Percentiles rank a stretch among this genome's conserved stretches.
Conservation (phyloP, 2,797 vertebrate species). For the Takifugu ocellatus region DNA sequence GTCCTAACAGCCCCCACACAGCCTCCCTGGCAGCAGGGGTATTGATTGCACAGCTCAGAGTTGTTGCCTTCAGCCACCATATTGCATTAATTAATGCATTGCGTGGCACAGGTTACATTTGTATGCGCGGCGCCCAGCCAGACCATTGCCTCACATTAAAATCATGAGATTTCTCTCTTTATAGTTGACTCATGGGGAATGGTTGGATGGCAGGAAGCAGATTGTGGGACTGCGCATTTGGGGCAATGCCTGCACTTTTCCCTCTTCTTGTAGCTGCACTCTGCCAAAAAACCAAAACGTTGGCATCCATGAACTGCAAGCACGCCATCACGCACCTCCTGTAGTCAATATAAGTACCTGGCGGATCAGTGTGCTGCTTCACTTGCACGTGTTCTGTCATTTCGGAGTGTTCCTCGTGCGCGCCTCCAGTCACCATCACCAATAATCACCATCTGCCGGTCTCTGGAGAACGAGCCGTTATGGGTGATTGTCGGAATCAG, state of each 20-base stretch:
- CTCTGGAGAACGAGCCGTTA: slow-evolving; percentile 3
- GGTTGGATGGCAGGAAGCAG: slow-evolving; percentile 15
- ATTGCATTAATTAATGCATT: slow-evolving; percentile 31
- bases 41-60: slow-evolving; percentile 53
- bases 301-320: not conserved
- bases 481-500: not conserved
- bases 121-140: slow-evolving; percentile 4
- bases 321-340: slow-evolving; percentile 9
- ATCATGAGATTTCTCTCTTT: slow-evolving; percentile 2
- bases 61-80: slow-evolving; percentile 18
- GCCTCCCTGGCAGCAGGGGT: slow-evolving; percentile 30
- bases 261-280: not conserved
- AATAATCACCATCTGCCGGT: slow-evolving; percentile 10
- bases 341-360: not conserved
- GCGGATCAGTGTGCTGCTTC: not conserved
- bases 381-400: slow-evolving; percentile 5
- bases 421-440: not conserved
- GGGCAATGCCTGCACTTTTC: not conserved
- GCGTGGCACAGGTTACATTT: slow-evolving; percentile 15
- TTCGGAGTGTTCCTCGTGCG: not conserved
- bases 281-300: not conserved
- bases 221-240: not conserved
- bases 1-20: slow-evolving; percentile 53
- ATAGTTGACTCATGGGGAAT: slow-evolving; percentile 3
- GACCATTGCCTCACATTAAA: slow-evolving; percentile 5